phyloP scores from a whole-genome alignment of 2,888 invertebrate genomes.

The Cryptus viduatorius region DNA sequence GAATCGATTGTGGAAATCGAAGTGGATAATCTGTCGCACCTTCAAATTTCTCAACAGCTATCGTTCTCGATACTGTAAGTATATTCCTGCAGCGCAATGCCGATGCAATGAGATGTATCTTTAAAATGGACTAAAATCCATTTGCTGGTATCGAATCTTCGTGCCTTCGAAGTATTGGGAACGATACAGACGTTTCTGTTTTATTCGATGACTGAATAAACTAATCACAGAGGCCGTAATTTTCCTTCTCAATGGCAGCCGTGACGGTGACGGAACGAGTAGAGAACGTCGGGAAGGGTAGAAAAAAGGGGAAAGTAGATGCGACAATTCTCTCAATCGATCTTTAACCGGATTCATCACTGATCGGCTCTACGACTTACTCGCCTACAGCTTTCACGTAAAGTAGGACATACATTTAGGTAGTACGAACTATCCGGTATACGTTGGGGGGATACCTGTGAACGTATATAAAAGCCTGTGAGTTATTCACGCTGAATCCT shows the following conservation, averaged over 20 bases:
- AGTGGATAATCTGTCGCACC: neutral
- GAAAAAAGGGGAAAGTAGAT: slow-evolving; percentile 1
- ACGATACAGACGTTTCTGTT: neutral
- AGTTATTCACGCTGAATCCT: slow-evolving; percentile 66
- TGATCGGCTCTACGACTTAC: slow-evolving; percentile 61
- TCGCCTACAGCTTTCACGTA: slow-evolving; percentile 11
- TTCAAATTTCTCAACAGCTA: neutral
- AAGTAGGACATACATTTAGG: slow-evolving; percentile 36
- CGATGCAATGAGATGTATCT: neutral
- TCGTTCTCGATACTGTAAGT: neutral
- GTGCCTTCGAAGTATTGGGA: neutral
- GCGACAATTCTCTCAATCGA: slow-evolving; percentile 45
- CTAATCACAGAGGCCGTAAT: neutral
- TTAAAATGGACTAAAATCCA: neutral
- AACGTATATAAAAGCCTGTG: slow-evolving; percentile 31
- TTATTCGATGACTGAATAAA: neutral
- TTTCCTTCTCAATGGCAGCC: neutral
- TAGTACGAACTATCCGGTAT: slow-evolving; percentile 7
- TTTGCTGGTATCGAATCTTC: neutral
- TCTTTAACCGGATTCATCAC: slow-evolving; percentile 55
- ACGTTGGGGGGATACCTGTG: slow-evolving; percentile 16
- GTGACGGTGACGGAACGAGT: neutral
- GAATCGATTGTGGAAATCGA: neutral
- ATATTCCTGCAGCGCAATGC: neutral
- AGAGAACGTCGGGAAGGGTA: slow-evolving; percentile 3